Conservation (phyloP, 2,888 invertebrate species). For the Argyra leucocephala region DNA sequence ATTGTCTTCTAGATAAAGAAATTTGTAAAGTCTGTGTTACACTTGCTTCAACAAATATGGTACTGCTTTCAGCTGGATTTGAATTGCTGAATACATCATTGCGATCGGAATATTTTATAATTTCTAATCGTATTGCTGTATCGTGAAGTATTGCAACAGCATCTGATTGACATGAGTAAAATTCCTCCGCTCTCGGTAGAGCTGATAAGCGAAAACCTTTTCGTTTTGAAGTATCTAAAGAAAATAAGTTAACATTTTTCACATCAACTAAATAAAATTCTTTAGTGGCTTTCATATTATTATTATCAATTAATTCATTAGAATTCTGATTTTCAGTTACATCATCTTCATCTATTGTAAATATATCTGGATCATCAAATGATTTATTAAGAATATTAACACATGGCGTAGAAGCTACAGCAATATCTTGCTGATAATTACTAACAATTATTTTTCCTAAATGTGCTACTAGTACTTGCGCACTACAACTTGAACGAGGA, state of each 20-base stretch:
- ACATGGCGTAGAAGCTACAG: not conserved
- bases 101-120: constrained; percentile 44
- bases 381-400: constrained; percentile 8
- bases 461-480: constrained; percentile 82
- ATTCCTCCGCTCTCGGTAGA: constrained; percentile 52
- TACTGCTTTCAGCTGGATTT: constrained; percentile 21
- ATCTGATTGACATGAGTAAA: constrained; percentile 62
- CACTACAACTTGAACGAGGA: constrained; percentile 65
- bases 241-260: constrained; percentile 78
- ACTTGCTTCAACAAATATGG: constrained; percentile 52
- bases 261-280: constrained; percentile 59
- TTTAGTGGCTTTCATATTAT: not conserved
- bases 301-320: not conserved
- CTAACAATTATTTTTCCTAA: constrained; percentile 72
- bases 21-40: constrained; percentile 78
- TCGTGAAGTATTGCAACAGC: constrained; percentile 85
- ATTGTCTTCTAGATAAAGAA: constrained; percentile 75
- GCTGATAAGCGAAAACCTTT: constrained; percentile 37
- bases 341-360: constrained; percentile 24
- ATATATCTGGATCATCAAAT: constrained; percentile 20
- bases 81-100: not conserved
- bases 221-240: constrained; percentile 53
- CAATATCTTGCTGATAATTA: constrained; percentile 37
- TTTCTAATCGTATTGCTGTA: constrained; percentile 66
- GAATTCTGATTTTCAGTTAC: constrained; percentile 10